Evolutionary conservation across 2,797 vertebrate genomes (phyloP).

Genomic region (Gallinago nigripennis): DNA sequence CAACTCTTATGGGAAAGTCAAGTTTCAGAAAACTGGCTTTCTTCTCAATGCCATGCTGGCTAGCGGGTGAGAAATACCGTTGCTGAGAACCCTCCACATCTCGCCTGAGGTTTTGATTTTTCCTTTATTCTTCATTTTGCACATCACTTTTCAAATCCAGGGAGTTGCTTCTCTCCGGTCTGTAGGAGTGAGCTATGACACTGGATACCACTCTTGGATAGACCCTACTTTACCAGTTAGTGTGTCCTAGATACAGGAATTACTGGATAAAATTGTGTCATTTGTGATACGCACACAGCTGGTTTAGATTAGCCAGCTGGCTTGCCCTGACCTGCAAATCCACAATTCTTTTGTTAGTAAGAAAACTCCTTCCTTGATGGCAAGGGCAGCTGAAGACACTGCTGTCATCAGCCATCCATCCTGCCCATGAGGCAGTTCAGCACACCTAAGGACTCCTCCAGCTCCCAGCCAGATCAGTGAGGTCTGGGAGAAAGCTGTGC

Average conservation of each 20-base stretch:
- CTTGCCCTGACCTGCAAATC: not conserved
- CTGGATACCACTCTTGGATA: not conserved
- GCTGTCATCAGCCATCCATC: not conserved
- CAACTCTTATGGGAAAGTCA: not conserved
- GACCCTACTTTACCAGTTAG: not conserved
- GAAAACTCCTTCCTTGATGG: not conserved
- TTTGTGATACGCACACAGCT: not conserved
- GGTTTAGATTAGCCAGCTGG: not conserved
- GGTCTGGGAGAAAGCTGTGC: not conserved
- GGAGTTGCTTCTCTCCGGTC: not conserved
- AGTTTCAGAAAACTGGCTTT: not conserved
- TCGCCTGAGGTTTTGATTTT: not conserved
- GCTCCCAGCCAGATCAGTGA: not conserved
- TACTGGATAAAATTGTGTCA: not conserved
- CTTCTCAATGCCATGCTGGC: not conserved
- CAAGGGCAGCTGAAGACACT: not conserved
- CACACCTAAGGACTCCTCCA: not conserved
- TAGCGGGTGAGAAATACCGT: not conserved
- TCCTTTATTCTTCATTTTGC: not conserved
- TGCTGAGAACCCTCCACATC: not conserved
- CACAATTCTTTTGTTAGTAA: not conserved
- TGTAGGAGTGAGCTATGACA: not conserved
- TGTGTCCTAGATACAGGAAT: not conserved
- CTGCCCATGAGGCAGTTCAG: not conserved
- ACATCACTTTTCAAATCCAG: not conserved